These are phyloP conservation scores for Allygus modestus DNA, from an alignment of 2,888 invertebrate species.

Conservation along the genomic window DNA sequence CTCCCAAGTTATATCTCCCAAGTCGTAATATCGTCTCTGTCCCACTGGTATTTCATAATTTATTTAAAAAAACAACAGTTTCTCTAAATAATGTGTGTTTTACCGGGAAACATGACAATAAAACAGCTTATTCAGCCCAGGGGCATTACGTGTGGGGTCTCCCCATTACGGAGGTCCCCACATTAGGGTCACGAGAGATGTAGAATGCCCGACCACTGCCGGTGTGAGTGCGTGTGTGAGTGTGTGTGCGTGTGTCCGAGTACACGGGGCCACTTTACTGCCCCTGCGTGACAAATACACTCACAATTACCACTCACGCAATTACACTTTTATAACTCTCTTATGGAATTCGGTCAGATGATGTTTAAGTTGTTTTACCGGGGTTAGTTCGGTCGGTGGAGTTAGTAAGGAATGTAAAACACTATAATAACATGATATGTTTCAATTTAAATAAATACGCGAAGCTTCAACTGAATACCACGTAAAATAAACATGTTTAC, in stretches of 20 bases:
- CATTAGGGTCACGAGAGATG: conserved; percentile 22
- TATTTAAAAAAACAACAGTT: background rate
- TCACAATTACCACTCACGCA: conserved; percentile 46
- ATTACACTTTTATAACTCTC: conserved; percentile 36
- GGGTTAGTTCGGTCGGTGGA: background rate
- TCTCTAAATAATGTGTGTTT: background rate
- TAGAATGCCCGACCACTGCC: background rate
- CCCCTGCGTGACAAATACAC: conserved; percentile 25
- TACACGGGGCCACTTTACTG: no score
- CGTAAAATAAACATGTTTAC: no score
- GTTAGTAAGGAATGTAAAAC: no score
- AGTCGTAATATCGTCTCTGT: background rate
- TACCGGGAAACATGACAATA: conserved; percentile 14
- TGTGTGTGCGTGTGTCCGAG: background rate
- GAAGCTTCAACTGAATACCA: no score
- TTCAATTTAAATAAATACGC: no score
- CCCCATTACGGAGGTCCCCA: conserved; percentile 7
- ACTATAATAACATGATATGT: no score
- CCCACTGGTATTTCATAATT: background rate
- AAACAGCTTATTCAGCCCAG: conserved; percentile 31
- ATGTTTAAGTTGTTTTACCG: background rate
- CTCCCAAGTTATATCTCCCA: no score
- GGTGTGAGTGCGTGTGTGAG: no score
- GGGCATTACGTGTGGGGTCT: conserved; percentile 35
- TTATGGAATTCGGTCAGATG: conserved; percentile 26